Evolutionary conservation across 2,797 vertebrate genomes (phyloP), one percentile per base, ranked within the genome.

Genomic region (Hemibagrus guttatus): DNA sequence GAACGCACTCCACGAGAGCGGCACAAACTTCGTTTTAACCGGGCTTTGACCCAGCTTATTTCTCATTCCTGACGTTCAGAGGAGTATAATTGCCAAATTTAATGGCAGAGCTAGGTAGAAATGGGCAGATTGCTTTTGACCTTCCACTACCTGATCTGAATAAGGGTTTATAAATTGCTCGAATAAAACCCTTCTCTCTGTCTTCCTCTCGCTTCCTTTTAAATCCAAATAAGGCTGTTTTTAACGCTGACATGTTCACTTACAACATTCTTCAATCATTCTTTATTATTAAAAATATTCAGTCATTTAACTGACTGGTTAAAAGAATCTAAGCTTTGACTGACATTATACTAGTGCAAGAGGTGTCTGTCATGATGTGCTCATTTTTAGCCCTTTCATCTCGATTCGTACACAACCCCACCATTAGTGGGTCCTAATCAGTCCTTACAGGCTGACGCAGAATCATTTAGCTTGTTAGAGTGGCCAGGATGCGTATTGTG

Each of bases 71-170:
- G 17, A 80, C 11, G 39, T 80, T 74, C 74, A 79, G 74, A 35
- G 81, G 39, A 66, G 80, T 74, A 87, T 89, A 90, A 89, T 3
- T 85, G 83, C 69, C 79, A 83, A 35, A 84, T 63, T 69, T 71
- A 84, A 83, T 52, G 75, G 78, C 26, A 58, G 31, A 39, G 76
- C 39, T 71, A 78, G 64, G 71, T 72, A 63, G 1, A 42, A 87
- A 61, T 28, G 64, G 64, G 26, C 74, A 54, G 86, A 78, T 35
- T 61, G 75, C 86, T 68, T 82, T 84, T 88, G 87, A 81, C 49
- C 82, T 85, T 69, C 21, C 2, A 61, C 83, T 84, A 87, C 86
- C 81, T 87, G 86, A 84, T 87, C 86, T 79, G 86, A 87, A 84
- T 87, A 71, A 84, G 63, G 12, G 39, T 79, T 87, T 61, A 49